phyloP scores from a whole-genome alignment of 2,113 vertebrate genomes.

The Festucalex cinctus region DNA sequence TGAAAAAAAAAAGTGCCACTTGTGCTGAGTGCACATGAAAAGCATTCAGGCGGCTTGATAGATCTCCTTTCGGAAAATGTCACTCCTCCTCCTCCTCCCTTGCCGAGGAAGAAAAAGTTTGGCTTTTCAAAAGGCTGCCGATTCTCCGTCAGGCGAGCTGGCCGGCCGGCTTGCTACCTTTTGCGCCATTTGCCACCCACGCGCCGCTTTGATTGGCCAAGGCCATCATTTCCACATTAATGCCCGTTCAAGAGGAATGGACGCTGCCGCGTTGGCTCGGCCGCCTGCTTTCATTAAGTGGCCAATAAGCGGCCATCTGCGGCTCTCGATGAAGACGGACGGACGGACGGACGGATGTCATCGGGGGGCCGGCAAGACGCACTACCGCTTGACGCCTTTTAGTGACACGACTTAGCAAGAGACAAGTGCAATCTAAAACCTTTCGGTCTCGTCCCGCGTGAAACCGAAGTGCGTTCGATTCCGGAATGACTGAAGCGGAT shows the following conservation, averaged over 20 bases:
- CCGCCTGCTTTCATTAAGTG: constrained; percentile 26
- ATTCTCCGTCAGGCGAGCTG: not conserved
- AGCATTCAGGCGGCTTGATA: constrained; percentile 55
- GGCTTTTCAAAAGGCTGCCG: not conserved
- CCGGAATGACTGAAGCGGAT: not conserved
- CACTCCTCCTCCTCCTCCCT: constrained; percentile 32
- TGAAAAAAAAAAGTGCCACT: constrained; percentile 43
- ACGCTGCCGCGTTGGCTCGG: constrained; percentile 16
- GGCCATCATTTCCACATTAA: constrained; percentile 58
- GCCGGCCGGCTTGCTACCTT: too few relatives aligned
- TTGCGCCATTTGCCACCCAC: constrained; percentile 39
- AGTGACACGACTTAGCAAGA: not conserved
- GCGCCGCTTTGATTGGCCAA: constrained; percentile 48
- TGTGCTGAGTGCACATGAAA: constrained; percentile 46
- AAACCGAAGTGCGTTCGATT: not conserved
- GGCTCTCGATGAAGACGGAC: constrained; percentile 32
- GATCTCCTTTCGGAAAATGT: constrained; percentile 58
- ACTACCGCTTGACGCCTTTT: not conserved
- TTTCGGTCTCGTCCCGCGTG: not conserved
- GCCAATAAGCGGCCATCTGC: constrained; percentile 41
- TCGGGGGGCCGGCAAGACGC: not conserved
- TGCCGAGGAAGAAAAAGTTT: constrained; percentile 27
- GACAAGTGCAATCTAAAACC: not conserved
- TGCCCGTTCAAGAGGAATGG: constrained; percentile 47
- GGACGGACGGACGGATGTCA: not conserved